Evolutionary conservation across 2,113 vertebrate species (phyloP).

Genomic region (Dipodomys stephensi): DNA sequence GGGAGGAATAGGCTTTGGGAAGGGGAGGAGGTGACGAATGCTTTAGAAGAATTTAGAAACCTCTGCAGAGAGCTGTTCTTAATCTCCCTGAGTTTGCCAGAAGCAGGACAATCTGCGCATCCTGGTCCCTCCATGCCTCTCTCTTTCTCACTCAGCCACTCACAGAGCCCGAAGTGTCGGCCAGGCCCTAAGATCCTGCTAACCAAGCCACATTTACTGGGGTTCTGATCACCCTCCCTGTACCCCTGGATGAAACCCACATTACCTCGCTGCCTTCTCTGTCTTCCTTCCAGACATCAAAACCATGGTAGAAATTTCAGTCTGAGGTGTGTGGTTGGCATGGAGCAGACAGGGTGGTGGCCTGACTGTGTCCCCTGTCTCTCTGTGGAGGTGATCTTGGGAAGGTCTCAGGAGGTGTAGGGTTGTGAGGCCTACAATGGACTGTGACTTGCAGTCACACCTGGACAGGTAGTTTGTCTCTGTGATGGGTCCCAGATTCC

Average conservation of each 20-base stretch:
- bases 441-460: background rate
- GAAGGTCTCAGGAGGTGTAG: background rate
- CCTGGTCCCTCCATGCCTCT: rapidly evolving
- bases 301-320: background rate
- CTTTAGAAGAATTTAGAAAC: background rate
- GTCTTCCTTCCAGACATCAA: background rate
- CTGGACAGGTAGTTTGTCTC: too few relatives aligned
- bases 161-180: too few relatives aligned
- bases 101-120: background rate
- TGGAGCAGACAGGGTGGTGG: background rate
- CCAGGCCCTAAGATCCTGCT: background rate
- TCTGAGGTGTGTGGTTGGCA: background rate
- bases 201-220: background rate
- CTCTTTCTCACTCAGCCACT: background rate
- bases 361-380: rapidly evolving
- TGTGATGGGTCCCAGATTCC: too few relatives aligned
- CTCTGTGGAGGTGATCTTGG: background rate
- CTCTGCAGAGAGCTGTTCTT: background rate
- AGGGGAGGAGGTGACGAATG: background rate
- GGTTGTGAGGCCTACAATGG: background rate
- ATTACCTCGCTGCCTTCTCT: rapidly evolving
- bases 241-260: too few relatives aligned
- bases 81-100: background rate
- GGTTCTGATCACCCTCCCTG: rapidly evolving
- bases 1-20: background rate